phyloP scores from a whole-genome alignment of 2,888 invertebrate genomes.

The Drosophila falleni region DNA sequence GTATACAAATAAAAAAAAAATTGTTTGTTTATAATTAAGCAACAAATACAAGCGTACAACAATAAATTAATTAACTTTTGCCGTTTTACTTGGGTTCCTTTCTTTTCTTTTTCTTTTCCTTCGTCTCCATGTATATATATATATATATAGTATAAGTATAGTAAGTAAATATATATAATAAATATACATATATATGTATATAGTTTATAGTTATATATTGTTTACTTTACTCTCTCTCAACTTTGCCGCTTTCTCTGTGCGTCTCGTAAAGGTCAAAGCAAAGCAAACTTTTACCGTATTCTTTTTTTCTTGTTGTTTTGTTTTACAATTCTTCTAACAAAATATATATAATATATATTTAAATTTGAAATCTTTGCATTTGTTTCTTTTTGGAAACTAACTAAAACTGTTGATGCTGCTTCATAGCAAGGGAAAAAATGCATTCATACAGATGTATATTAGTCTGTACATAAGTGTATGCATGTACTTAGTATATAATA shows the following conservation, averaged over 20 bases:
- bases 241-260: constrained; percentile 43
- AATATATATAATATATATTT: constrained; percentile 26
- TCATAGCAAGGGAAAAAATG: neutral
- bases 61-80: constrained; percentile 76
- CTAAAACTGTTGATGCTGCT: constrained; percentile 17
- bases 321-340: constrained; percentile 23
- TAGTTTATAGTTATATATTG: constrained; percentile 38
- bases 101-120: constrained; percentile 21
- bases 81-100: constrained; percentile 61
- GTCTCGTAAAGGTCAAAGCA: constrained; percentile 25
- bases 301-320: neutral
- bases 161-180: constrained; percentile 34
- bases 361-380: constrained; percentile 1
- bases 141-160: constrained; percentile 37
- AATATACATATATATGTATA: constrained; percentile 31
- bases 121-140: constrained; percentile 32
- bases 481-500: constrained; percentile 3
- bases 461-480: constrained; percentile 1
- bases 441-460: constrained; percentile 13
- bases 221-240: constrained; percentile 28
- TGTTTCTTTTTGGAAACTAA: constrained; percentile 18
- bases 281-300: constrained; percentile 26
- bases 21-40: constrained; percentile 71
- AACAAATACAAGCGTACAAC: constrained; percentile 78
- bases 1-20: constrained; percentile 64